Percentiles rank a stretch among this genome's conserved stretches.
Evolutionary conservation across 2,888 invertebrate species (phyloP).

Genomic region (Pammene fasciana): DNA sequence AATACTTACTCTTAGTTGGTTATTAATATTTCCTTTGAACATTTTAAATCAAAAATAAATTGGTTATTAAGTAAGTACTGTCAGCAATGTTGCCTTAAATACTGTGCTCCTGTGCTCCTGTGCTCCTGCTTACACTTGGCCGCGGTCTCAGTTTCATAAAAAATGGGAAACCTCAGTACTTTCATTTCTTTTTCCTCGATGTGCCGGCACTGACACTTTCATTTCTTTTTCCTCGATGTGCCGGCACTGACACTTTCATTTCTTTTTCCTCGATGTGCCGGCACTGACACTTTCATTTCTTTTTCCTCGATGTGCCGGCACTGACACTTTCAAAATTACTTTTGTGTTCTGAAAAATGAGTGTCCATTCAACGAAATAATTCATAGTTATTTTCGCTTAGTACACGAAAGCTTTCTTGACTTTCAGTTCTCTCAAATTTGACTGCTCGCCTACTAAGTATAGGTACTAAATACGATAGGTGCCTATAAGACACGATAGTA

Average conservation of each 20-base stretch:
- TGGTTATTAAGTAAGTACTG: too few species aligned
- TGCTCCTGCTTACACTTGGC: slow-evolving; percentile 26
- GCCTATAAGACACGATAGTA: too few species aligned
- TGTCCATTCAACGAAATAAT: slow-evolving; percentile 44
- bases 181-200: slow-evolving; percentile 51
- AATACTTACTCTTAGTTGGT: too few species aligned
- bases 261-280: slow-evolving; percentile 52
- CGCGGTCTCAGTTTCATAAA: slow-evolving; percentile 44
- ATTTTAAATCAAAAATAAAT: too few species aligned
- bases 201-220: slow-evolving; percentile 57
- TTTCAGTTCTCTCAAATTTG: not conserved
- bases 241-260: slow-evolving; percentile 57
- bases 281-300: too few species aligned
- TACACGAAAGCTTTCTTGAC: not conserved
- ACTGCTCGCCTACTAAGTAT: not conserved
- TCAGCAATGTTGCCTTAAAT: too few species aligned
- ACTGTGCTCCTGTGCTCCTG: too few species aligned
- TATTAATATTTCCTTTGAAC: too few species aligned
- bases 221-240: too few species aligned
- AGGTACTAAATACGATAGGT: not conserved
- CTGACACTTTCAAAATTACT: slow-evolving; percentile 66
- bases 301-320: slow-evolving; percentile 50
- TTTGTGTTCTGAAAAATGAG: slow-evolving; percentile 59
- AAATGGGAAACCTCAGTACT: slow-evolving; percentile 51
- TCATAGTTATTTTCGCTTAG: slow-evolving; percentile 6